Evolutionary conservation across 1,140 invertebrate species (phyloP), one percentile per base, ranked within the genome.

Genomic region (Eciton burchellii): DNA sequence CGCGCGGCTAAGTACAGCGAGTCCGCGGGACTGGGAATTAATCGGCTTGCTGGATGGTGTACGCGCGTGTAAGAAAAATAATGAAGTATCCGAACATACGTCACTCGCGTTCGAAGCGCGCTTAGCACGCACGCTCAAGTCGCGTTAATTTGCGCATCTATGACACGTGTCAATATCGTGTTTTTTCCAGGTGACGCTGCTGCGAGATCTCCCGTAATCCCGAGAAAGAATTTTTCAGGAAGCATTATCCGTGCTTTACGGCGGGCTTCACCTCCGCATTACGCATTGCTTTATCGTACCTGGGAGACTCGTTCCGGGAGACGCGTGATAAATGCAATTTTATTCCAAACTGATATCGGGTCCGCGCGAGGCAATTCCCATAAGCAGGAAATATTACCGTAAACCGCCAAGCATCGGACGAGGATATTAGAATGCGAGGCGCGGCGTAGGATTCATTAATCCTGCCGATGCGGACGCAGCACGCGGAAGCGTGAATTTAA

Each of bases 11-110:
- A 47, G 24, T 49, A 43, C 11, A 16, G 35, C n/a, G 43, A 14
- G 26, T 49, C 19, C 9, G 24, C 43, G 14, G 35, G 59, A 57
- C 62, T 65, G 24, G 11, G 29, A 14, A 45, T 29, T 85, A 85
- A 60, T 24, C 56, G 60, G 16, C 49, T 49, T 29, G 24, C 45
- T 29, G n/a, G 65, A 68, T 14, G 29, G 3, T 21, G 4, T 66
- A 68, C 49, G 47, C 45, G 21, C 8, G 21, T 1, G 6, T 35
- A 35, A 35, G 35, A 35, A 35, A 35, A 35, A 35, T 35, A 35
- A 6, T 6, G 35, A 35, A 3, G 2, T 6, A 35, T 35, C 35
- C 35, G 35, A 6, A 35, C 35, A 35, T 35, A 35, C 6, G 6
- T 6, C 35, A 35, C 6, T 35, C 35, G 35, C 35, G 35, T 35